Evolutionary conservation across 30 jellyfish, hydroid and myxozoan genomes (phyloP), one percentile per base, ranked within the genome.

Genomic region (Kudoa iwatai): DNA sequence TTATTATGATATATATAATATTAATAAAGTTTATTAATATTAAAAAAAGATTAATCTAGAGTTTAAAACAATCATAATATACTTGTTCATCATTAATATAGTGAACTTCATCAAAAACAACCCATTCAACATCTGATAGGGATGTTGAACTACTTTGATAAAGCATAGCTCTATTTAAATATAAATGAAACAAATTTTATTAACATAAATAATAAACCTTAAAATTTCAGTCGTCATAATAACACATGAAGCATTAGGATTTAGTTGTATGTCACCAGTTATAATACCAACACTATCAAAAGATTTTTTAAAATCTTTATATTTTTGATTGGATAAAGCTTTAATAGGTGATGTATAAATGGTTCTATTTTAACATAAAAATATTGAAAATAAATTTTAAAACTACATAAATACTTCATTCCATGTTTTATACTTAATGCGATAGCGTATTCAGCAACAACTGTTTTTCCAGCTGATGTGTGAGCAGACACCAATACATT

Each of bases 391-490:
- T n/a, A n/a, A n/a, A n/a, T n/a, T n/a, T n/a, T n/a, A n/a, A n/a
- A n/a, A n/a, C n/a, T n/a, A n/a, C n/a, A n/a, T n/a, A n/a, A n/a
- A n/a, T n/a, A n/a, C n/a, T n/a, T n/a, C n/a, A n/a, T n/a, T n/a
- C n/a, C n/a, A n/a, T n/a, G n/a, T n/a, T n/a, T n/a, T n/a, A n/a
- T n/a, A n/a, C n/a, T n/a, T n/a, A n/a, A n/a, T 25, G 96, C 96
- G 49, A 77, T 77, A 33, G 96, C 88, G 47, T 77, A 77, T 65
- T 77, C 96, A 12, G 96, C 96, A 40, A 77, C 88, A 15, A 63
- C 96, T 4, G 96, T 77, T 47, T 77, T 77, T 10, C 96, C 96
- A 17, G 96, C 96, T 3, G 88, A 62, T 0, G 96, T 77, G 44
- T 77, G 96, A 3, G 96, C 96, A 34, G 96, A 84, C 13, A 77